Percentiles rank a stretch among this genome's conserved stretches.
Evolutionary conservation across 2,113 vertebrate species (phyloP).

Genomic region (Neofelis nebulosa): DNA sequence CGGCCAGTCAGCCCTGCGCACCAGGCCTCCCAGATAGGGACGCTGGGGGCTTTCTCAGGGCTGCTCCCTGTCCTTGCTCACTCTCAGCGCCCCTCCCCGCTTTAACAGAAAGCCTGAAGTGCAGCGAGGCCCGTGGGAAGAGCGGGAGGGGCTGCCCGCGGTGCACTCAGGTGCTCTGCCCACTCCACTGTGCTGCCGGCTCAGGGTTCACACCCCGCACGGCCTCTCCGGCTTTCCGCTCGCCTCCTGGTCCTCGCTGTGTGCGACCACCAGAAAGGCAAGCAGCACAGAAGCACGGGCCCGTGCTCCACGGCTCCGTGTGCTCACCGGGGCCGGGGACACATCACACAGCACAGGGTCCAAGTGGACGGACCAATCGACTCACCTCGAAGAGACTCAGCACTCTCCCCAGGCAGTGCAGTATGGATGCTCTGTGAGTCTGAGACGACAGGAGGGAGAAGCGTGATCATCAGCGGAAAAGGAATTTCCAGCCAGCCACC

Average conservation of each 20-base stretch:
- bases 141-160: background rate
- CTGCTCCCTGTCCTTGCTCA: background rate
- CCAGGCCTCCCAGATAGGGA: fast-evolving
- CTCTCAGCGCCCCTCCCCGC: background rate
- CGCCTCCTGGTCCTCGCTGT: background rate
- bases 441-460: conserved; percentile 48
- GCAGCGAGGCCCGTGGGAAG: background rate
- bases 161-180: background rate
- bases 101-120: background rate
- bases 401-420: conserved; percentile 94
- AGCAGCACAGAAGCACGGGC: background rate
- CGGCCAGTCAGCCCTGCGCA: background rate
- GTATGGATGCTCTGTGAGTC: conserved; percentile 91
- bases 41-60: background rate
- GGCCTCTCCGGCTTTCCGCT: background rate
- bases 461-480: background rate
- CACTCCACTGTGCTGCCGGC: fast-evolving
- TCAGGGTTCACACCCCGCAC: background rate
- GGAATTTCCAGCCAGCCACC: fast-evolving
- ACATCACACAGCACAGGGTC: fast-evolving
- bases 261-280: background rate
- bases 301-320: fast-evolving
- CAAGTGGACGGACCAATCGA: background rate
- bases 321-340: background rate
- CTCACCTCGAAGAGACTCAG: conserved; percentile 96